These are phyloP conservation scores for Hypsibius dujardini DNA, from an alignment of 1,140 invertebrate genomes.

Conservation along the genomic window DNA sequence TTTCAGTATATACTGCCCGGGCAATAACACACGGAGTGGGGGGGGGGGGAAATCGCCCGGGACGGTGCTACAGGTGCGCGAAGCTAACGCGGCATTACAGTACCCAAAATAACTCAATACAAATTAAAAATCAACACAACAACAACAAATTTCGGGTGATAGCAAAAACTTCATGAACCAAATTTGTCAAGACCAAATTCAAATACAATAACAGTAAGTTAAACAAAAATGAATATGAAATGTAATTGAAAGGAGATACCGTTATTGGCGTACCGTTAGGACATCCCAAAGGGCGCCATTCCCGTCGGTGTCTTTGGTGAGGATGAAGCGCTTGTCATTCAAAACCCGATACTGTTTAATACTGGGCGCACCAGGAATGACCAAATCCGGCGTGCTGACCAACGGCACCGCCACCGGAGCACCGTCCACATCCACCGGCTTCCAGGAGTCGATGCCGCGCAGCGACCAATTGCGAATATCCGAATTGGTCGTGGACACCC, in stretches of 20 bases:
- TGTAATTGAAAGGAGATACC: too few relatives aligned
- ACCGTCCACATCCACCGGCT: slow-evolving; percentile 18
- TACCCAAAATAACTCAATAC: too few relatives aligned
- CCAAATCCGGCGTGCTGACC: slow-evolving; percentile 20
- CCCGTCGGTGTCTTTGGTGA: slow-evolving; percentile 89
- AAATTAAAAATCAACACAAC: not conserved
- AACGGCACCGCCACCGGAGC: not conserved
- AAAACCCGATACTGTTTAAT: slow-evolving; percentile 76
- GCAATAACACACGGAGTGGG: too few relatives aligned
- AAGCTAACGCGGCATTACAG: too few relatives aligned
- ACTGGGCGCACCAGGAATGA: slow-evolving; percentile 55
- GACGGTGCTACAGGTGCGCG: too few relatives aligned
- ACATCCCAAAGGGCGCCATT: slow-evolving; percentile 94
- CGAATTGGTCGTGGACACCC: slow-evolving; percentile 78
- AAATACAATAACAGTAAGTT: not conserved
- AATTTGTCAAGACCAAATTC: too few relatives aligned
- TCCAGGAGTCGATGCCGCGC: slow-evolving; percentile 17
- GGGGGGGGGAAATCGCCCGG: too few relatives aligned
- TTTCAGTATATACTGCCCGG: too few relatives aligned
- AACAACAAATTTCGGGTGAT: slow-evolving; percentile 12
- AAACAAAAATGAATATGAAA: too few relatives aligned
- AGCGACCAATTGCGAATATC: slow-evolving; percentile 50
- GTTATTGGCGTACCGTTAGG: slow-evolving; percentile 45
- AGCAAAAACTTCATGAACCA: too few relatives aligned
- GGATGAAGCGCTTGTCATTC: slow-evolving; percentile 86